Evolutionary conservation across 1,140 invertebrate species (phyloP), one percentile per base, ranked within the genome.

Genomic region (Pseudomyrmex dendroicus): DNA sequence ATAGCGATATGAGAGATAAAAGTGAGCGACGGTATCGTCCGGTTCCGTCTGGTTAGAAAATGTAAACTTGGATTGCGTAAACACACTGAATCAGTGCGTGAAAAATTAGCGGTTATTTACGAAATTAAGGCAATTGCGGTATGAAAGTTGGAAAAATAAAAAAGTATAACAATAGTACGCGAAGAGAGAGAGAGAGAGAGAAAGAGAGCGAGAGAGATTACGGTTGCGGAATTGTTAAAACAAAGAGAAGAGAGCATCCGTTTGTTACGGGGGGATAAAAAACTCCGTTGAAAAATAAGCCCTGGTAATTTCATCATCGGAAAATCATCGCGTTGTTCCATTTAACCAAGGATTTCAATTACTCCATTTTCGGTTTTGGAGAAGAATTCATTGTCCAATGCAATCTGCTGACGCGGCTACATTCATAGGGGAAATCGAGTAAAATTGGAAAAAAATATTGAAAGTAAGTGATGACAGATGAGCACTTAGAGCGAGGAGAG

Each of bases 401-500:
- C 35, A 67, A 67, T 68, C 50, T 54, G 50, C 74, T 46, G 63
- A 77, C 25, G 74, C 17, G 50, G 62, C 20, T 56, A 46, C 52
- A 59, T 77, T 67, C 74, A 56, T 56, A 56, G 76, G 5, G 35
- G 64, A 80, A 80, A 59, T 80, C 44, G 54, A 59, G 54, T 48
- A 70, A 80, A 78, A 70, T 80, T 59, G 76, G 44, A 57, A 68
- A 70, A 15, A 68, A 74, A 46, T 59, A 70, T 59, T 59, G 54
- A 72, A 59, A 80, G 44, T 61, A 59, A 20, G 48, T 44, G 48
- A 77, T 48, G 48, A 54, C 20, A 54, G 48, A 77, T 48, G 73
- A 22, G 48, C 35, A 66, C 25, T 76, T 76, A 52, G 54, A 56
- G 17, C 48, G 5, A 4, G 4, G 35, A 1, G 3, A 5, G 7